Conservation (phyloP, 2,888 invertebrate genomes). For the Schizaphis graminum region DNA sequence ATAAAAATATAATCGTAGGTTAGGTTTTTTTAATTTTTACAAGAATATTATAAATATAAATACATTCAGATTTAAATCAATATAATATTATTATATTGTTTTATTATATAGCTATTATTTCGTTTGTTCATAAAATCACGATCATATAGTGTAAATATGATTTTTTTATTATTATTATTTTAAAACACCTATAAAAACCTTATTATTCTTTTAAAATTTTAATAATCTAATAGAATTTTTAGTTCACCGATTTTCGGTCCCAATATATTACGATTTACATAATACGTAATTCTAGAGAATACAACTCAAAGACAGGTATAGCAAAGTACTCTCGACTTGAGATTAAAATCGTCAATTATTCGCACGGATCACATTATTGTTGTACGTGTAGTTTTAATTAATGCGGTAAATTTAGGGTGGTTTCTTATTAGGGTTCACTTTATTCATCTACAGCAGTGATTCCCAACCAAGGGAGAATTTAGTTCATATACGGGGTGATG, state of each 20-base stretch:
- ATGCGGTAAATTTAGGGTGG: neutral
- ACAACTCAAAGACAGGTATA: neutral
- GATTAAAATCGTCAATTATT: neutral
- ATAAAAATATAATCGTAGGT: neutral
- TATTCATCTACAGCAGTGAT: neutral
- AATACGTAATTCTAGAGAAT: neutral
- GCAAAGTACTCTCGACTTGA: neutral
- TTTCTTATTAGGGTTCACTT: neutral
- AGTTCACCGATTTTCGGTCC: neutral
- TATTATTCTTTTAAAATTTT: neutral
- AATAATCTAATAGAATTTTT: neutral
- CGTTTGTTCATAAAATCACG: neutral
- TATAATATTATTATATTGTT: neutral
- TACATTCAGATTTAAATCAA: neutral
- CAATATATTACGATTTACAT: neutral
- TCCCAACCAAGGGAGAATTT: too few species aligned
- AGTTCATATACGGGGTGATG: too few species aligned
- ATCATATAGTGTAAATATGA: neutral
- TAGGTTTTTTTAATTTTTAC: too few species aligned
- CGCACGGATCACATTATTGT: neutral
- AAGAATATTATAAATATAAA: neutral
- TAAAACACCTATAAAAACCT: neutral
- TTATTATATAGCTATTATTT: neutral
- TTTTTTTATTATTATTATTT: too few species aligned
- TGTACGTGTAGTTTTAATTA: neutral